Conservation (phyloP, 2,797 vertebrate genomes). For the Mus spretus region DNA sequence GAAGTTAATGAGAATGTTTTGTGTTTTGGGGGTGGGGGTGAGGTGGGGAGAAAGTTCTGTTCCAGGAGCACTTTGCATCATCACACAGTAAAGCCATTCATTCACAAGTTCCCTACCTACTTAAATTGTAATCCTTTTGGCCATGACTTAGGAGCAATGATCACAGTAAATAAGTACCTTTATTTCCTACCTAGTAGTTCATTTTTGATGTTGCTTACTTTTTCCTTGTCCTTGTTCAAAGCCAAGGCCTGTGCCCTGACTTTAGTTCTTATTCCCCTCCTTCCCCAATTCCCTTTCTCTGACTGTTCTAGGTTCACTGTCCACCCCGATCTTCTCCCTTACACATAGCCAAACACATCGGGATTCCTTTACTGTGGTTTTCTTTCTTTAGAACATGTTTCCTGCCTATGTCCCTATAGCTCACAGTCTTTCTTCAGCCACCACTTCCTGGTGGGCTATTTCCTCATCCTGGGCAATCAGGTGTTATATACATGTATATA, state of each 20-base stretch:
- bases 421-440: background rate
- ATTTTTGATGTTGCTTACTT: background rate
- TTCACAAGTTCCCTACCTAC: background rate
- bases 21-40: background rate
- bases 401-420: background rate
- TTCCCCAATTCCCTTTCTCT: background rate
- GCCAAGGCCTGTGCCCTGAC: background rate
- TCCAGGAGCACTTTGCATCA: background rate
- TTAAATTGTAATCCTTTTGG: background rate
- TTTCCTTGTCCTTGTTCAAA: slow-evolving; percentile 32
- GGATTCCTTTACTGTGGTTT: background rate
- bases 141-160: background rate
- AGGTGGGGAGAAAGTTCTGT: background rate
- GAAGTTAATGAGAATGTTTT: background rate
- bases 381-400: background rate
- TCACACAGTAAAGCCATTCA: background rate
- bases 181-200: slow-evolving; percentile 24
- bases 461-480: background rate
- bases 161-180: slow-evolving; percentile 2
- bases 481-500: background rate
- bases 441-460: slow-evolving; percentile 10
- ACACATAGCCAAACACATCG: background rate
- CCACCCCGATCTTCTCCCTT: background rate
- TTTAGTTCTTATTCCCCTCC: background rate
- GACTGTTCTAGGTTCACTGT: background rate